Evolutionary conservation across 2,113 vertebrate species (phyloP), one percentile per base, ranked within the genome.

Genomic region (Himantopus leucocephalus): DNA sequence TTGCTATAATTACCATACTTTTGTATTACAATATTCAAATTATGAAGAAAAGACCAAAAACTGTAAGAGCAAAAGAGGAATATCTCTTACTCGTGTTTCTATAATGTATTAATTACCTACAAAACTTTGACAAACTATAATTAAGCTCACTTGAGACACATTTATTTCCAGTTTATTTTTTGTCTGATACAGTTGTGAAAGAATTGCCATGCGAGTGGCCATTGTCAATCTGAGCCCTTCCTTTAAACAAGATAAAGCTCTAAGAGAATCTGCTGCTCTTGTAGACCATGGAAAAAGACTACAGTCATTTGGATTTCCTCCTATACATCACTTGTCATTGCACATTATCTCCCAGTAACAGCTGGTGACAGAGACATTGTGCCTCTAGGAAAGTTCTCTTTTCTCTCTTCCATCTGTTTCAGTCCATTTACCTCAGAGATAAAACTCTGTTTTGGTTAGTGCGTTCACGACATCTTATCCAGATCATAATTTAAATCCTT

Each of bases 261-360:
- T 32, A 58, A 93, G 66, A 94, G 27, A 32, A 53, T 70, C 70
- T 70, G 48, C 81, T 94, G 60, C 30, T 67, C 47, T 79, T 75
- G 37, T 34, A 70, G 37, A 85, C 53, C 55, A 77, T 5, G 41
- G 78, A 56, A 68, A 76, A 85, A 60, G 59, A 50, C 72, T 10
- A 67, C 6, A 78, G 83, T 63, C 60, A 30, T 86, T 92, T 94
- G 95, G 94, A 92, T 90, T 92, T 92, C 71, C 47, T 96, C 62
- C 73, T 91, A 35, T 94, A 90, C 24, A 89, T 96, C 88, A 92
- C 86, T 94, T 90, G 85, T 96, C 91, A 79, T 73, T 90, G 73
- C 78, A 88, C 91, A 95, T 97, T 98, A 97, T 98, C 96, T 97
- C 73, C 66, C 70, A 70, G 68, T 70, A 97, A 92, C 98, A 98